phyloP scores from a whole-genome alignment of 2,888 invertebrate genomes.

The Eristalinus aeneus region DNA sequence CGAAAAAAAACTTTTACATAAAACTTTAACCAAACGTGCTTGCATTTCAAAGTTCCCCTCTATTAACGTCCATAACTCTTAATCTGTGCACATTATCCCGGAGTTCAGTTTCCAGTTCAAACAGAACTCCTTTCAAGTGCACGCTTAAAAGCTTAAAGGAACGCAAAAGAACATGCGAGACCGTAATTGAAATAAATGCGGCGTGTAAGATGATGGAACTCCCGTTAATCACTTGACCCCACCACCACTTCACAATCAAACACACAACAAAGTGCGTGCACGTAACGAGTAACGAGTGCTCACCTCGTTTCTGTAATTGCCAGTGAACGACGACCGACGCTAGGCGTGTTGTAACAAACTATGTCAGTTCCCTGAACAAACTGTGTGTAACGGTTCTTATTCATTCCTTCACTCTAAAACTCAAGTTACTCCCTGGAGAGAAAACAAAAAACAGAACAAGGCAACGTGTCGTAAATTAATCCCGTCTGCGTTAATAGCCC shows the following conservation, averaged over 20 bases:
- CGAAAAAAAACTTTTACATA: too few species aligned
- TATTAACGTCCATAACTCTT: too few species aligned
- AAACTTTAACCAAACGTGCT: too few species aligned
- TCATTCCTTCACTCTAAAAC: slow-evolving; percentile 1
- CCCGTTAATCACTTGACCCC: background rate
- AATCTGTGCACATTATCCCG: too few species aligned
- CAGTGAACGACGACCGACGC: slow-evolving; percentile 1
- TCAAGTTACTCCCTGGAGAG: background rate
- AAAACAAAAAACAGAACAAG: background rate
- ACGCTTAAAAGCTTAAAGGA: too few species aligned
- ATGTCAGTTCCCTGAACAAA: slow-evolving; percentile 13
- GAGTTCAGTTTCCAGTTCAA: too few species aligned
- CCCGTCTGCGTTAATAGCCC: slow-evolving; percentile 42
- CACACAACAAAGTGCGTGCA: slow-evolving; percentile 34
- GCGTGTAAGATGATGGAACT: background rate
- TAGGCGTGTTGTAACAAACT: slow-evolving; percentile 39
- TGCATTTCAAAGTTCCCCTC: too few species aligned
- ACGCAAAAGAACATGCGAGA: background rate
- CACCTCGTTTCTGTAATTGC: slow-evolving; percentile 54
- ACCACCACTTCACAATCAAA: background rate
- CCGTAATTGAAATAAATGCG: slow-evolving; percentile 38
- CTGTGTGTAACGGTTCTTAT: background rate
- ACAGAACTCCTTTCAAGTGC: too few species aligned
- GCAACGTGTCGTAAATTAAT: slow-evolving; percentile 44
- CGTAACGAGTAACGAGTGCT: slow-evolving; percentile 42